Base-by-base conservation (phyloP, 2,797 vertebrate genomes). In the Crenichthys baileyi region DNA sequence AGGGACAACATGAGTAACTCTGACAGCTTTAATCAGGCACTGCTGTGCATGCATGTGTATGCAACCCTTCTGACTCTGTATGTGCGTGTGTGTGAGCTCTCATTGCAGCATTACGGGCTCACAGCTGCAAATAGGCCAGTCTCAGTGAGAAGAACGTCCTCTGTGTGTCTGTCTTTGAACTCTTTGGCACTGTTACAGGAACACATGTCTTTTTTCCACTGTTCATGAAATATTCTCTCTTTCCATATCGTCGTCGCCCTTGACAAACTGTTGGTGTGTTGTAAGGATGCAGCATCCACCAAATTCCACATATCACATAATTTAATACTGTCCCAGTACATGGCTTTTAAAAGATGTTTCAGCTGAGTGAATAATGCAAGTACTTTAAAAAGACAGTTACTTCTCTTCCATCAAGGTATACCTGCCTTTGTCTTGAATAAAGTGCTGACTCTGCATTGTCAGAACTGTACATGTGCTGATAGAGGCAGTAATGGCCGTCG, bases 21-120 rank as follows among this genome's bases (percentile, higher is more conserved):
- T 84, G 67, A 46, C 73, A 77, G 85, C 81, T 92, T 94, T 92
- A 93, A 94, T 82, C 83, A 92, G 86, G 70, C 86, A 75, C 63
- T 12, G 58, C 55, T 83, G 75, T 82, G 73, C 53, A 76, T 81
- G 78, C 73, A 75, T 78, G 63, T 41, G 39, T 70, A 48, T 78
- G 73, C 39, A 74, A 78, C 67, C n/a, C 24, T 70, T 24, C 41
- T 46, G 24, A 70, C 67, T 63, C 79, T 67, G 3, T 41, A 36
- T 22, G 75, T 67, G 50, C 78, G n/a, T 46, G 72, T 20, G 8
- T 26, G 80, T 73, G 65, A 80, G 73, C 72, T 75, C 61, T 44
- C 41, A 55, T 83, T 86, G 84, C 88, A 90, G 87, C 89, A 86
- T 85, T 24, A 26, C 76, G 51, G 82, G 48, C 60, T 82, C 56